These are phyloP conservation scores for Nasonia vitripennis DNA, from an alignment of 1,140 invertebrate genomes.

Conservation along the genomic window DNA sequence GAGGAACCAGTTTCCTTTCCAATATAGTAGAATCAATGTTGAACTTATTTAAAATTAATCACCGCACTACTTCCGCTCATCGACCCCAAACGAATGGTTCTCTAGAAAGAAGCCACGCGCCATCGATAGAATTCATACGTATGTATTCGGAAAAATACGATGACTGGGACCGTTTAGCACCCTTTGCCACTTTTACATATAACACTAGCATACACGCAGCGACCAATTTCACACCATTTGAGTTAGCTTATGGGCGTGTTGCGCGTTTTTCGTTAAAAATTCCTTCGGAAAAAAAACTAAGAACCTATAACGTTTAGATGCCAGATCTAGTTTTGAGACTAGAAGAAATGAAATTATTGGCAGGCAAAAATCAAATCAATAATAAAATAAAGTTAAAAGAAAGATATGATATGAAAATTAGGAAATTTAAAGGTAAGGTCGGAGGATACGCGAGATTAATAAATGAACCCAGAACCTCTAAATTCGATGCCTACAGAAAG, in stretches of 20 bases:
- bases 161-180: slow-evolving; percentile 21
- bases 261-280: not conserved
- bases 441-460: no score
- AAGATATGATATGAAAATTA: no score
- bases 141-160: slow-evolving; percentile 6
- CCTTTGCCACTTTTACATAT: slow-evolving; percentile 7
- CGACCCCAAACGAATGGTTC: slow-evolving; percentile 41
- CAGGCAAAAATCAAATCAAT: no score
- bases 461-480: no score
- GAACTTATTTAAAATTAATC: slow-evolving; percentile 4
- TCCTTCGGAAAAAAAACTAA: no score
- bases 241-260: slow-evolving; percentile 14
- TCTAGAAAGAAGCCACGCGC: slow-evolving; percentile 19
- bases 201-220: no score
- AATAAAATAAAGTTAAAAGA: no score
- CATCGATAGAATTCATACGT: not conserved
- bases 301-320: no score
- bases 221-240: not conserved
- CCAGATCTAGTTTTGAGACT: no score
- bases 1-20: slow-evolving; percentile 10
- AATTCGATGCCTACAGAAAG: no score
- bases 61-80: slow-evolving; percentile 33
- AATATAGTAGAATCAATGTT: not conserved
- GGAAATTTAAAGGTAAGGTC: no score
- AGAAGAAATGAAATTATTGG: no score